phyloP scores from a whole-genome alignment of 2,113 vertebrate genomes.

The Pampusana beccarii region DNA sequence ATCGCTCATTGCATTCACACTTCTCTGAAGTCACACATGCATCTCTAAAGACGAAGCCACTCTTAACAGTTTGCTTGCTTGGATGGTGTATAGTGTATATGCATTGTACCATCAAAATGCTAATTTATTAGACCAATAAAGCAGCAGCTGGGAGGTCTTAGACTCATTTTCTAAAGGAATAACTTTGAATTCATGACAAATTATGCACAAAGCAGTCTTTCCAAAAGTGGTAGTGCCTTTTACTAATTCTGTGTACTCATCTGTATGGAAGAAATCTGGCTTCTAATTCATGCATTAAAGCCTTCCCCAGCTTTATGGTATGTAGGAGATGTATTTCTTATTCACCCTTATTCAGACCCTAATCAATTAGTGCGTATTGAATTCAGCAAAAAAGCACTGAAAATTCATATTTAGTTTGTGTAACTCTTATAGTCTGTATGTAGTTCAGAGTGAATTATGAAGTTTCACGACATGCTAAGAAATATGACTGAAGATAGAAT shows the following conservation, averaged over 20 bases:
- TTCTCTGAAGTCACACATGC: not conserved
- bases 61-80: not conserved
- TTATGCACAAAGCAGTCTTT: constrained; percentile 50
- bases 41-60: not conserved
- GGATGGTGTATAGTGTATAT: not conserved
- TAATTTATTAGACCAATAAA: constrained; percentile 66
- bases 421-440: not conserved
- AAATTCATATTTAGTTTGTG: not conserved
- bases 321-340: constrained; percentile 9
- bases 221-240: constrained; percentile 51
- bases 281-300: constrained; percentile 42
- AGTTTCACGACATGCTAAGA: not conserved
- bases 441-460: not conserved
- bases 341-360: constrained; percentile 15
- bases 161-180: constrained; percentile 66
- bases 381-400: not conserved
- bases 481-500: not conserved
- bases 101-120: constrained; percentile 21
- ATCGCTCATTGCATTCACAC: not conserved
- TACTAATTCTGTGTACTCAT: constrained; percentile 63
- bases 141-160: constrained; percentile 68
- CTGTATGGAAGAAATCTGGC: constrained; percentile 58
- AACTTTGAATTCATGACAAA: constrained; percentile 65
- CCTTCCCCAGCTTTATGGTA: not conserved
- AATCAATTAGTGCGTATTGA: constrained; percentile 49